A percentile compares a stretch with the other conserved stretches of the same genome.
Conservation (phyloP, 2,113 vertebrate species). For the Vulpes lagopus region DNA sequence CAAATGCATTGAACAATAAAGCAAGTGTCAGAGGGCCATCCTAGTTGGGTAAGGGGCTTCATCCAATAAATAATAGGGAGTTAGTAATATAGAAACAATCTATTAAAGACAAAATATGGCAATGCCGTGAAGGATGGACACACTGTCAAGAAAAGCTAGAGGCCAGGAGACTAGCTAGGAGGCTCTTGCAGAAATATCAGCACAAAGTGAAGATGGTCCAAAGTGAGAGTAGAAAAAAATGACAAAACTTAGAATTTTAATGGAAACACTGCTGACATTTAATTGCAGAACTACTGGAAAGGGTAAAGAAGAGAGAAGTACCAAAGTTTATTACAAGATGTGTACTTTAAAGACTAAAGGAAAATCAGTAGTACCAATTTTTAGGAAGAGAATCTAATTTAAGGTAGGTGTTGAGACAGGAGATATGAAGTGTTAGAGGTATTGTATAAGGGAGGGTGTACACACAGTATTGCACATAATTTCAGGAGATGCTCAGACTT, state of each 20-base stretch:
- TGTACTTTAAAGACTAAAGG: neutral
- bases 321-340: neutral
- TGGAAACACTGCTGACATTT: neutral
- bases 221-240: conserved; percentile 34
- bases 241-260: neutral
- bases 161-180: neutral
- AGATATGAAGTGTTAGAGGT: neutral
- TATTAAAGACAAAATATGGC: conserved; percentile 15
- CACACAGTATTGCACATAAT: neutral
- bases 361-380: neutral
- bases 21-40: neutral
- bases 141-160: neutral
- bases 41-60: neutral
- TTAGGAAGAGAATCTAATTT: neutral
- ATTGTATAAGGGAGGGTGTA: neutral
- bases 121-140: neutral
- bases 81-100: neutral
- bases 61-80: neutral
- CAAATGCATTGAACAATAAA: conserved; percentile 32
- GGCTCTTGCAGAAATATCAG: neutral
- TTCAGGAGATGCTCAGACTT: neutral
- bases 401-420: neutral
- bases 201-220: neutral
- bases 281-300: neutral
- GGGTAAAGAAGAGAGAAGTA: neutral